phyloP scores from a whole-genome alignment of 2,888 invertebrate genomes.

The Colletes collaris region DNA sequence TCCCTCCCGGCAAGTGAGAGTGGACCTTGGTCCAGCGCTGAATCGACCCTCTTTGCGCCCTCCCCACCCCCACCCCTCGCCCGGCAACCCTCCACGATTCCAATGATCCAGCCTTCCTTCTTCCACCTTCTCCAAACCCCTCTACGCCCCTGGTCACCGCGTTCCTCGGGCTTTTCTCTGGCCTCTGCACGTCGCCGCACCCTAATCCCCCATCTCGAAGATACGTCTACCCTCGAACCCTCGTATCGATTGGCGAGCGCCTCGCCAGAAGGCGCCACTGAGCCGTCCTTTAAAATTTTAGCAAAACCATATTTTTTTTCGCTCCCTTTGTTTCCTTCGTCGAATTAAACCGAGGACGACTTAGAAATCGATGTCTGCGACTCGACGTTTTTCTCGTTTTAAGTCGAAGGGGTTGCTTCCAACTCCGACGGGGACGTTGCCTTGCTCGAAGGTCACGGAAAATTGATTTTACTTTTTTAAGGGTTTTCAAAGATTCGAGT shows the following conservation, averaged over 20 bases:
- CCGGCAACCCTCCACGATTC: conserved; percentile 61
- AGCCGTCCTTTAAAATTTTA: conserved; percentile 36
- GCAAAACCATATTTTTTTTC: neutral
- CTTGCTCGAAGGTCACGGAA: too few relatives aligned
- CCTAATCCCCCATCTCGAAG: conserved; percentile 81
- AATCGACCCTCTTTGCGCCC: conserved; percentile 80
- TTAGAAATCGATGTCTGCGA: too few relatives aligned
- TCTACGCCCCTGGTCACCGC: conserved; percentile 66
- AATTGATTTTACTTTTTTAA: too few relatives aligned
- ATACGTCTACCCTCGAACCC: conserved; percentile 76
- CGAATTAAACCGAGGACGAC: too few relatives aligned
- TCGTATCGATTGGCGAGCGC: conserved; percentile 79
- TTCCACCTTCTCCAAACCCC: conserved; percentile 62
- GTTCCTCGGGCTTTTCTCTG: conserved; percentile 71
- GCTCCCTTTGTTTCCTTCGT: too few relatives aligned
- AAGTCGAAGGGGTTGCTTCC: too few relatives aligned
- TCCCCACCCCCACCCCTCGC: conserved; percentile 56
- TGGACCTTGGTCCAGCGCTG: conserved; percentile 82
- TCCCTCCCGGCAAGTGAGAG: conserved; percentile 78
- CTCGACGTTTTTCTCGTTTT: too few relatives aligned
- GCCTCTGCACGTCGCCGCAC: conserved; percentile 79
- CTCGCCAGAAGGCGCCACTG: conserved; percentile 80
- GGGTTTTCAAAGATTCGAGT: too few relatives aligned
- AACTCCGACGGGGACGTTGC: too few relatives aligned
- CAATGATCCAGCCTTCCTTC: conserved; percentile 62